Evolutionary conservation across 2,888 invertebrate genomes (phyloP), one percentile per base, ranked within the genome.

Genomic region (Craniophora ligustri): DNA sequence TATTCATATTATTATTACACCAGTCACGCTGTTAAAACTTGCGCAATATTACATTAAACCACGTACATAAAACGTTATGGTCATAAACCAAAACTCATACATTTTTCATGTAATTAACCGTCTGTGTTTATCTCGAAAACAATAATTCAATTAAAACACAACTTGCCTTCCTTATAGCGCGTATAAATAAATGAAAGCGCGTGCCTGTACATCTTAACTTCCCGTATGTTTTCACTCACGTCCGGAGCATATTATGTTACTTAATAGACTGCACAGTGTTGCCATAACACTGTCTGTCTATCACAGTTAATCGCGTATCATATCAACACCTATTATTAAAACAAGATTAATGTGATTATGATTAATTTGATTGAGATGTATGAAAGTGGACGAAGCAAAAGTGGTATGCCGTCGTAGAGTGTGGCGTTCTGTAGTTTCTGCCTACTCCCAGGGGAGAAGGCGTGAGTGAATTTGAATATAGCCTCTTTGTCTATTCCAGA

Each of bases 161-260:
- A 32, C 19, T 36, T 19, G 1, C 13, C 10, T 15, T 32, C 31
- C 19, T 10, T n/a, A 42, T 19, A n/a, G 16, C 32, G 23, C 11
- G n/a, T 16, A 2, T 45, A 19, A 31, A 13, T n/a, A 42, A 63
- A 38, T 6, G 63, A 59, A 59, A 63, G 53, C 34, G 14, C 58
- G 66, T 54, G 59, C 7, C 10, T 38, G 56, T 15, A 15, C 57
- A 45, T 16, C 23, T 6, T 42, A 2, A 3, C 13, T 45, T 47
- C 40, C 57, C 47, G 57, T 59, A 58, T 66, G 51, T 67, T 67
- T 67, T 41, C 50, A 42, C 45, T 31, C 8, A 31, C 39, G 39
- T 55, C 57, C 50, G 58, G 28, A 41, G 23, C n/a, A 31, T 50
- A 41, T 13, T 38, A 56, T 16, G 38, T 58, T 62, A 57, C 39